A percentile compares a stretch with the other conserved stretches of the same genome.
These are phyloP conservation scores for Ophioninae sp. DNA, from an alignment of 2,888 invertebrate species.

Conservation along the genomic window DNA sequence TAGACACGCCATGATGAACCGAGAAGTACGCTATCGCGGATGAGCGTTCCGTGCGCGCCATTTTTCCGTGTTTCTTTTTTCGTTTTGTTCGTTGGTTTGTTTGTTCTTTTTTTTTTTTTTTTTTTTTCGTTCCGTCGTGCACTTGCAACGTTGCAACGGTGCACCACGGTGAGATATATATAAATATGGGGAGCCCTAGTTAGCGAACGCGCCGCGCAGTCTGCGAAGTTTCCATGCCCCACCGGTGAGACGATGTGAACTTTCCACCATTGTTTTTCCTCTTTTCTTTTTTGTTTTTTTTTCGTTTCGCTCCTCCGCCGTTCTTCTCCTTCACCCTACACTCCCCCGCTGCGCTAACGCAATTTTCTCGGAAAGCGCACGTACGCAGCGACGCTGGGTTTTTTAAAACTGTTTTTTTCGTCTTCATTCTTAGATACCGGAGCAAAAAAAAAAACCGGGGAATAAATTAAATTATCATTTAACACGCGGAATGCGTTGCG, in stretches of 20 bases:
- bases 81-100: too few relatives aligned
- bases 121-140: constrained; percentile 32
- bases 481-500: constrained; percentile 30
- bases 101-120: constrained; percentile 12
- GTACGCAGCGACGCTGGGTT: constrained; percentile 35
- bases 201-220: constrained; percentile 61
- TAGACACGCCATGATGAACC: constrained; percentile 69
- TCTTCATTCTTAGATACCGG: not conserved
- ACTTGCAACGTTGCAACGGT: constrained; percentile 45
- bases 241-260: constrained; percentile 57
- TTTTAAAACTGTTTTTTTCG: constrained; percentile 3
- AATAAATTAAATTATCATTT: constrained; percentile 45
- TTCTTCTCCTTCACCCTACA: not conserved
- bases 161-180: constrained; percentile 31
- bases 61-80: constrained; percentile 20
- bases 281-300: constrained; percentile 29
- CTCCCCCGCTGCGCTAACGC: constrained; percentile 32
- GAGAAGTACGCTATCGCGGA: constrained; percentile 53
- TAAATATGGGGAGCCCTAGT: constrained; percentile 17
- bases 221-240: constrained; percentile 51
- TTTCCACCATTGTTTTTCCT: constrained; percentile 62
- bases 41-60: constrained; percentile 60
- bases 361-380: constrained; percentile 55
- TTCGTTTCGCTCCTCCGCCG: not conserved
- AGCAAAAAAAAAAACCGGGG: constrained; percentile 45